Evolutionary conservation across 2,888 invertebrate genomes (phyloP), one percentile per base, ranked within the genome.

Genomic region (Darwinula stevensoni): DNA sequence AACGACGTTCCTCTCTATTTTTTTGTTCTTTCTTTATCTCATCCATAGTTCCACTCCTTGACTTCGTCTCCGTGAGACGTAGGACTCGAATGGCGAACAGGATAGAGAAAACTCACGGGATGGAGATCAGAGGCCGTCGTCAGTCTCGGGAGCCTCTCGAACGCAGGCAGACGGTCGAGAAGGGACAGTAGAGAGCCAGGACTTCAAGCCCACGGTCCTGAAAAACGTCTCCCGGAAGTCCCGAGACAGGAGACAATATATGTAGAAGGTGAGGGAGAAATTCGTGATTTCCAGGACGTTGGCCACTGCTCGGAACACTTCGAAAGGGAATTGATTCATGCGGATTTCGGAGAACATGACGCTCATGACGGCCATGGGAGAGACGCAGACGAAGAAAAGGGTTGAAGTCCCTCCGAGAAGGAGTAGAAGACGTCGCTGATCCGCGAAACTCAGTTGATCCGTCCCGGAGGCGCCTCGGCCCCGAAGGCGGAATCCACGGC

Each of bases 211-310:
- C 37, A 67, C 48, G n/a, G 66, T 65, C 17, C 62, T 56, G 38
- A 65, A 49, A 37, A 67, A 50, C 1, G 70, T 71, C 43, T 62
- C 64, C 18, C 71, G 61, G 48, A 71, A 72, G 44, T 71, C 70
- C 43, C 69, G 66, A 39, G 69, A 70, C 49, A 71, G 69, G 36
- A 70, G 58, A 47, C 68, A 71, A 51, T 72, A 72, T 36, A 72
- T 67, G 48, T 71, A 68, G 54, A 72, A 72, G 22, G 71, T 71
- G 37, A 69, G 62, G 17, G 71, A 69, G 48, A 71, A 72, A 50
- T 71, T 71, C 39, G 64, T 62, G 30, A 71, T 57, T 53, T 72
- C 71, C 45, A 72, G 52, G 17, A 71, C 54, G 50, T 72, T 72
- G 34, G 70, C 67, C 31, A 67, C 47, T 2, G 67, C 66, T 12